phyloP scores from a whole-genome alignment of 1,140 invertebrate species.

The Mycetomoellerius zeteki region DNA sequence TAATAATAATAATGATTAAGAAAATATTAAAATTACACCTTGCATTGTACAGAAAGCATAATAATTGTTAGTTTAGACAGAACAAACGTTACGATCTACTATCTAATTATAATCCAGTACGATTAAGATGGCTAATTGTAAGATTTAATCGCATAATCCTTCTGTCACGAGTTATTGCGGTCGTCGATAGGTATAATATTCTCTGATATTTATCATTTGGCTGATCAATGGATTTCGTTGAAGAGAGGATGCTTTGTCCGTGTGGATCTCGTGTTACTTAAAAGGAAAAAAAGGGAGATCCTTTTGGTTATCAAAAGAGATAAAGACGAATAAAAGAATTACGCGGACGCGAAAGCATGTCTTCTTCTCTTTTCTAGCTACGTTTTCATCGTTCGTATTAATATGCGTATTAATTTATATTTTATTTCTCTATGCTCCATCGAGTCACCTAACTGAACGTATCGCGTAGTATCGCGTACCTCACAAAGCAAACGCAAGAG shows the following conservation, averaged over 20 bases:
- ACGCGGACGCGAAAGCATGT: not conserved
- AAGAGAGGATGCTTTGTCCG: slow-evolving; percentile 8
- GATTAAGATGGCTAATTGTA: slow-evolving; percentile 44
- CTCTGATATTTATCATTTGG: slow-evolving; percentile 37
- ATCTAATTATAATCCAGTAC: slow-evolving; percentile 73
- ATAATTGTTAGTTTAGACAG: slow-evolving; percentile 86
- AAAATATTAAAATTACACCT: slow-evolving; percentile 80
- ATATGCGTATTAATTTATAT: not conserved
- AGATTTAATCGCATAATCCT: slow-evolving; percentile 63
- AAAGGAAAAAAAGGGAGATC: not conserved
- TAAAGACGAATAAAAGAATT: not conserved
- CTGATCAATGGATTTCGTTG: slow-evolving; percentile 51
- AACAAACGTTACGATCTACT: slow-evolving; percentile 83
- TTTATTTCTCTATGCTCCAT: not conserved
- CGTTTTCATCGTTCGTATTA: not conserved
- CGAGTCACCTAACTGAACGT: slow-evolving; percentile 44
- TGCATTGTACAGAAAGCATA: slow-evolving; percentile 86
- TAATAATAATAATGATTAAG: slow-evolving; percentile 67
- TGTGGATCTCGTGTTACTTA: not conserved
- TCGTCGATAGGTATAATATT: slow-evolving; percentile 44
- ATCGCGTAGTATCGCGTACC: not conserved
- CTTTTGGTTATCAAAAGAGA: not conserved
- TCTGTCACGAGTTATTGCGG: slow-evolving; percentile 59
- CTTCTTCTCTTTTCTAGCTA: slow-evolving; percentile 16
- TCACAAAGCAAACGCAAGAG: not conserved